These are phyloP conservation scores for Aphelenchoides fujianensis DNA, from an alignment of 1,140 invertebrate genomes.

Conservation along the genomic window DNA sequence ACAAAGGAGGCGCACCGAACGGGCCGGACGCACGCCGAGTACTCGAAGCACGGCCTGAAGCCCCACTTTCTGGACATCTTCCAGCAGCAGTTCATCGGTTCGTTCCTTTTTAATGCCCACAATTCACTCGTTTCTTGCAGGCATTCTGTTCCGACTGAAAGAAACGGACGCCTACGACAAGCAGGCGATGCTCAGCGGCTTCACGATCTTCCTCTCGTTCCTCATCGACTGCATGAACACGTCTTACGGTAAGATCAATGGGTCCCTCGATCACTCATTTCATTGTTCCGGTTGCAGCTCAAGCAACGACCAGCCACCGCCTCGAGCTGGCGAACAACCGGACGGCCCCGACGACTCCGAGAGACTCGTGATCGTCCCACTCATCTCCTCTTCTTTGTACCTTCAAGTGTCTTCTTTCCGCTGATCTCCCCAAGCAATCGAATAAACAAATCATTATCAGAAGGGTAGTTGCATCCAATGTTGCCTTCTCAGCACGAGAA, in stretches of 20 bases:
- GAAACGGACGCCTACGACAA: constrained; percentile 32
- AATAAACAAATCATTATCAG: too few species aligned
- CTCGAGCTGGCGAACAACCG: neutral
- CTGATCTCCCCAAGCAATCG: too few species aligned
- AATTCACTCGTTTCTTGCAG: neutral
- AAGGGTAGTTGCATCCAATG: too few species aligned
- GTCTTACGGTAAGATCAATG: too few species aligned
- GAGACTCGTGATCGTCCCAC: too few species aligned
- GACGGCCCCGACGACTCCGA: too few species aligned
- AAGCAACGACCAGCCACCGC: neutral
- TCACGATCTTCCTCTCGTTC: constrained; percentile 33
- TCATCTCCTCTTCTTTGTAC: neutral
- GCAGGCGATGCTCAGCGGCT: constrained; percentile 29
- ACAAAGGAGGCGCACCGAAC: constrained; percentile 27
- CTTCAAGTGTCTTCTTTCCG: neutral
- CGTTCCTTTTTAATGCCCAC: neutral
- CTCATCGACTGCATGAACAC: constrained; percentile 39
- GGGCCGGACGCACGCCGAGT: constrained; percentile 47
- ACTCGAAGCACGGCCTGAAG: constrained; percentile 52
- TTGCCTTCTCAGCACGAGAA: too few species aligned
- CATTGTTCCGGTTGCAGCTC: too few species aligned
- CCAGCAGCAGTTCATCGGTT: constrained; percentile 52
- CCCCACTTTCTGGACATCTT: constrained; percentile 56
- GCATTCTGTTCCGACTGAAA: constrained; percentile 34
- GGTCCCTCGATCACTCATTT: too few species aligned